Evolutionary conservation across 2,113 vertebrate species (phyloP), one percentile per base, ranked within the genome.

Genomic region (Halcyon senegalensis): DNA sequence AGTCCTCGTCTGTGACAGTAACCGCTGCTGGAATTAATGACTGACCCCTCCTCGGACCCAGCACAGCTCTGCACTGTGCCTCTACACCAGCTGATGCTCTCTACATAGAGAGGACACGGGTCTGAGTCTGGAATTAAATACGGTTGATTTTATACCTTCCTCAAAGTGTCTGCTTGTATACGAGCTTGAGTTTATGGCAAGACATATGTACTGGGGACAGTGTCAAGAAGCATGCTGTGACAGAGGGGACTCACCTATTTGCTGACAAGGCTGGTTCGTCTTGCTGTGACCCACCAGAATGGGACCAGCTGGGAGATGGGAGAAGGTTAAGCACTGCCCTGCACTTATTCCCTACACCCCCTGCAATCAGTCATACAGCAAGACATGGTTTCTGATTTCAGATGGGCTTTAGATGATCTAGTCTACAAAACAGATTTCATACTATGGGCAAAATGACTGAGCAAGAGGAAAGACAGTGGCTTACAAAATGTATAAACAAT

Each of bases 191-290:
- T 58, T 84, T 48, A n/a, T 31, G 50, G 64, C 41, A 62, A 66
- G 76, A 68, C 20, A 37, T 41, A 59, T 37, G 43, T 13, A 12
- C 21, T 17, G 21, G 48, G 39, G 24, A 25, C 31, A 64, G 16
- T 0, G 1, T 5, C 25, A 51, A 16, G 30, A 27, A 60, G 63
- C 23, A 4, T 2, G 0, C 24, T 37, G 41, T 7, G 80, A 23
- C 35, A 74, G 41, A 51, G 51, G 11, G 55, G 7, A 6, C 8
- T 85, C 64, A 31, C 25, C 20, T n/a, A 3, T 18, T n/a, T 28
- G 37, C 67, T 79, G 63, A 28, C 12, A 46, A 73, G 15, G 28
- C 39, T 50, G 56, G 5, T 46, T 24, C 6, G 3, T 24, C 56
- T 30, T 3, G 1, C 64, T 60, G 51, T 30, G 73, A 75, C 33